Evolutionary conservation across 1,140 invertebrate species (phyloP), one percentile per base, ranked within the genome.

Genomic region (Drosophila pallidifrons): DNA sequence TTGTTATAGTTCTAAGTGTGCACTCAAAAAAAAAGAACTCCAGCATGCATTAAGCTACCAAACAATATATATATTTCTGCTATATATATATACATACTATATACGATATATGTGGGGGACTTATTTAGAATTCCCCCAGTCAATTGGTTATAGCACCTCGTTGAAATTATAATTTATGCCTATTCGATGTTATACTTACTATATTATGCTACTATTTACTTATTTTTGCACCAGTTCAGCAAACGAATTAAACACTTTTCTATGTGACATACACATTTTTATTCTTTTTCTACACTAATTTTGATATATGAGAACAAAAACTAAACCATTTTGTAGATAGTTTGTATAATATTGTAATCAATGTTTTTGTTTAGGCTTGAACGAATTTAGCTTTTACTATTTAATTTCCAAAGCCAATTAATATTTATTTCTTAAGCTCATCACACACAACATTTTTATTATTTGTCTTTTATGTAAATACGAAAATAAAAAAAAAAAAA

Each of bases 311-410:
- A 49, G 47, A 47, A 43, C 35, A 10, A 54, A 54, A 46, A 54
- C 10, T 25, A 25, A 25, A 49, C 49, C 38, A 46, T 38, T 16
- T 38, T 54, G 38, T 63, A 70, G 51, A 61, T 70, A 60, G 49
- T 65, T 30, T 61, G 58, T 49, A 30, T 67, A 20, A 49, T 65
- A 52, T 54, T 54, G 13, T 64, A 64, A 47, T 13, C 8, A 16
- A 13, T 51, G 32, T 38, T 30, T 57, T 55, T 25, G 20, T 57
- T 67, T 73, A 73, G 54, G 70, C 65, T 72, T 67, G 45, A 73
- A 67, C 63, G 70, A 73, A 73, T 73, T 73, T 71, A 71, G 68
- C 20, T n/a, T 35, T 70, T 60, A 63, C 66, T 41, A 55, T 16
- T 58, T 55, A 32, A 57, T 57, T 72, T 57, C 69, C 30, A 67